Base-by-base conservation (phyloP, 2,888 invertebrate genomes). In the Euplexia lucipara region DNA sequence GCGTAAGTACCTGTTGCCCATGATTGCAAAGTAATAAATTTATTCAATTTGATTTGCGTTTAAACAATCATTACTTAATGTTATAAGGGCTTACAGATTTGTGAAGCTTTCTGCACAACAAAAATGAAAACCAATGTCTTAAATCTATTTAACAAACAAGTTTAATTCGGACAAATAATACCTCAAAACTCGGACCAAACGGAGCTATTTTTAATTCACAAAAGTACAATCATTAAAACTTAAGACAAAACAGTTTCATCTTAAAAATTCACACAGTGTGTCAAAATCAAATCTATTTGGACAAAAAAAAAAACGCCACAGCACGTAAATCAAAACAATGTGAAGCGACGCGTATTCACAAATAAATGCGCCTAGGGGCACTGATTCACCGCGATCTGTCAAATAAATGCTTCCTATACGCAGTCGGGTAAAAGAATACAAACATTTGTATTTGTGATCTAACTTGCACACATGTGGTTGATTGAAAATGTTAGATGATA, bases 331-430 rank as follows among this genome's bases (percentile, higher is more conserved):
- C 91, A 91, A 88, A 88, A 86, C 82, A 89, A 87, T 89, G 88
- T 78, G 84, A 85, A 88, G 75, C 86, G 87, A 87, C 79, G 90
- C 92, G 91, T 88, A 84, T 84, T 88, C 86, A 86, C 91, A 92
- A 92, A 94, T 92, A 93, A 93, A 93, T 88, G 88, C 87, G 88
- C 91, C 90, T 86, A 83, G 93, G 92, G 93, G 90, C 87, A 68
- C 86, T 87, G 90, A 91, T 90, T 90, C 91, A 86, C 90, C 88
- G 82, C 92, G 89, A 88, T 88, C 88, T 88, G 85, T 90, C 91
- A 91, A 90, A 92, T 88, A 91, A 91, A 91, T 72, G 59, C 90
- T 85, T 86, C 87, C 86, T 86, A 90, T 88, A 81, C 79, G 76
- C 66, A 64, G 71, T 71, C 53, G 59, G 52, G 81, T 76, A 78